Evolutionary conservation across 2,113 vertebrate genomes (phyloP).

Genomic region (Micromys minutus): DNA sequence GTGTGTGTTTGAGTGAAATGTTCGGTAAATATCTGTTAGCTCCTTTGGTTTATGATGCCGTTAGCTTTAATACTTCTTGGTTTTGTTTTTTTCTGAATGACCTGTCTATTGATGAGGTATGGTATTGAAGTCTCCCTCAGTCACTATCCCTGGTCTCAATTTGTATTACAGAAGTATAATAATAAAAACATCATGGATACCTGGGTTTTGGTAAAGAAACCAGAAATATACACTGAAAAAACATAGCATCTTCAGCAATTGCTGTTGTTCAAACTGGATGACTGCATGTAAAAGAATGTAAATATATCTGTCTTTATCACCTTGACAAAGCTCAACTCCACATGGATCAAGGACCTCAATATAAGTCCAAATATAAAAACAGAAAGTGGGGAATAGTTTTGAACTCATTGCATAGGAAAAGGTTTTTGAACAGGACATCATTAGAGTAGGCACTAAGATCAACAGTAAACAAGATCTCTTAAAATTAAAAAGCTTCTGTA

Average conservation of each 20-base stretch:
- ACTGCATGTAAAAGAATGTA: background rate
- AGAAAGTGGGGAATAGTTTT: background rate
- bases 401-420: background rate
- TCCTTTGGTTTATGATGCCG: background rate
- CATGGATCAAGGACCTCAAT: background rate
- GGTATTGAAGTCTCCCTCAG: background rate
- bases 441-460: background rate
- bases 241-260: background rate
- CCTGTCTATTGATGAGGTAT: background rate
- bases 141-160: background rate
- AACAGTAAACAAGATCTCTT: background rate
- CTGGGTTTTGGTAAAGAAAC: no score
- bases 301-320: background rate
- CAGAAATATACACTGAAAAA: no score
- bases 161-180: background rate
- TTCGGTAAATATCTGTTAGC: background rate
- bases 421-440: background rate
- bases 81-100: background rate
- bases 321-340: background rate
- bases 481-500: background rate
- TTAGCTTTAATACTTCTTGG: background rate
- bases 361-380: background rate
- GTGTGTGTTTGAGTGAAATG: background rate
- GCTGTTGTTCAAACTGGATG: background rate
- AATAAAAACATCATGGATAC: background rate